These are phyloP conservation scores for Ostrea denselamellosa DNA, from an alignment of 1,140 invertebrate species.

Conservation along the genomic window DNA sequence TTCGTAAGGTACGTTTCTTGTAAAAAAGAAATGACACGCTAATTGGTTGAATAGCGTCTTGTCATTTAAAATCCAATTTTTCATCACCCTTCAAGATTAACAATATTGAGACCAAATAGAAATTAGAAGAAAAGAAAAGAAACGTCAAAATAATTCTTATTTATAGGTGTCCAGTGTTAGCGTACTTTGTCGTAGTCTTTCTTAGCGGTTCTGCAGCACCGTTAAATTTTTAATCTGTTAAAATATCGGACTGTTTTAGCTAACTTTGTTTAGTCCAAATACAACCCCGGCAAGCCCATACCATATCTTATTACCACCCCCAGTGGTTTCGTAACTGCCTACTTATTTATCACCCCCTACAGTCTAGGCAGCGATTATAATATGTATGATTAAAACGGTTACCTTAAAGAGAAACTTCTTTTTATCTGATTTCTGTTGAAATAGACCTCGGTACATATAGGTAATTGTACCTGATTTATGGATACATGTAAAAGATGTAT, in stretches of 20 bases:
- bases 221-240: not conserved
- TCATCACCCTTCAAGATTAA: constrained; percentile 24
- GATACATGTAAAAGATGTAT: not conserved
- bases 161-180: not conserved
- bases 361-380: not conserved
- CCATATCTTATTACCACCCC: constrained; percentile 6
- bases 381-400: not conserved
- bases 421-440: not conserved
- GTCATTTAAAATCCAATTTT: constrained; percentile 36
- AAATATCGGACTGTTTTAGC: not conserved
- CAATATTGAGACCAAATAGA: not conserved
- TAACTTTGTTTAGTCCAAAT: not conserved
- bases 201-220: not conserved
- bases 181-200: not conserved
- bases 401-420: not conserved
- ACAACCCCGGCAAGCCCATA: not conserved
- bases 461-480: not conserved
- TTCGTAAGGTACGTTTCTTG: not conserved
- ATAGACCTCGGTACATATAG: not conserved
- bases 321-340: not conserved
- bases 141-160: not conserved
- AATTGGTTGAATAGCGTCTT: constrained; percentile 6
- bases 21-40: constrained; percentile 25
- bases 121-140: constrained; percentile 1
- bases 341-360: not conserved